phyloP scores from a whole-genome alignment of 92 coral and sea anemone species.

The Heliopora coerulea region DNA sequence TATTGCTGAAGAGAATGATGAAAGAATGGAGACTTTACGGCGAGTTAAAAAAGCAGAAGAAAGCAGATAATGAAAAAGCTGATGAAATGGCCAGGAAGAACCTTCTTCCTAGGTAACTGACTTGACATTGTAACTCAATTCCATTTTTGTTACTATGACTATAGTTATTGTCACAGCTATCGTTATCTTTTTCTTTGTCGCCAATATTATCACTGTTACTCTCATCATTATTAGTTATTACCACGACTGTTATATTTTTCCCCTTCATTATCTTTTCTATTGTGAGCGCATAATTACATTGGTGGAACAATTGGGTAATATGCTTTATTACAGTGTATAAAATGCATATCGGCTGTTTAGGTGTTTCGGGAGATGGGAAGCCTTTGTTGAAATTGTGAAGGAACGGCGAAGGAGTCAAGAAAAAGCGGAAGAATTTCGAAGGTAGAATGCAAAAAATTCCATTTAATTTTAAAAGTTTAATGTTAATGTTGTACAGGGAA shows the following conservation, averaged over 20 bases:
- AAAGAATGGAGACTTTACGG: constrained; percentile 63
- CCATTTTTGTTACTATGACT: neutral
- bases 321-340: neutral
- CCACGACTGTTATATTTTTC: too few species aligned
- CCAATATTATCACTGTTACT: too few species aligned
- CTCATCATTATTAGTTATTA: too few species aligned
- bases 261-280: too few species aligned
- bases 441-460: too few species aligned
- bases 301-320: too few species aligned
- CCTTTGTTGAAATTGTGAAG: constrained; percentile 76
- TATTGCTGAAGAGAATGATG: constrained; percentile 49
- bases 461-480: too few species aligned
- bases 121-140: too few species aligned
- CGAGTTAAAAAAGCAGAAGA: constrained; percentile 67
- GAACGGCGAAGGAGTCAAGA: constrained; percentile 46
- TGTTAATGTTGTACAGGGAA: too few species aligned
- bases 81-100: constrained; percentile 42
- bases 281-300: too few species aligned
- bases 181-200: too few species aligned
- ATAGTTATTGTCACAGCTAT: neutral
- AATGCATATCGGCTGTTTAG: constrained; percentile 37
- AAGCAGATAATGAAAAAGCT: constrained; percentile 67
- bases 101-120: constrained; percentile 20
- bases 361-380: constrained; percentile 63
- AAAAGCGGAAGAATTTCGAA: constrained; percentile 70